Evolutionary conservation across 2,113 vertebrate genomes (phyloP), one percentile per base, ranked within the genome.

Genomic region (Pimephales promelas): DNA sequence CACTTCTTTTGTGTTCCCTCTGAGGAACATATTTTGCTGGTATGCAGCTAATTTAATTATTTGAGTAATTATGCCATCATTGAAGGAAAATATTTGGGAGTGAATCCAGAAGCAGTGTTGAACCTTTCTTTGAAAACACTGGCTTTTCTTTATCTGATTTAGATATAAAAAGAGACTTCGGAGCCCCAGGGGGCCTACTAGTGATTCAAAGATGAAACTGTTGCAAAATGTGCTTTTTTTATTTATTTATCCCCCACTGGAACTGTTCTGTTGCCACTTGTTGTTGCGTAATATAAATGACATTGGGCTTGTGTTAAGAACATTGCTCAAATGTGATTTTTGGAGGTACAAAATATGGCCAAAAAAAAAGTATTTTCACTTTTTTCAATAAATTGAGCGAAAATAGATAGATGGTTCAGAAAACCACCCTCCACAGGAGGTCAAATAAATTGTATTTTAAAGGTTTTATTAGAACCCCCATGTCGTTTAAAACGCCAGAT

Each of bases 11-110:
- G 76, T 68, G 64, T 81, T 86, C 10, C 74, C 59, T 81, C 62
- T 36, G 36, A 75, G 70, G 77, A 81, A 68, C 59, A 81, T 22
- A 66, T 77, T 73, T 45, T 64, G 56, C 34, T 43, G 75, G 70
- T 68, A 66, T 85, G 49, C 59, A 13, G 66, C 59, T 83, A 75
- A 85, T 83, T 85, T 20, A 87, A 83, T 87, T 75, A 85, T 79
- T 61, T 68, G 70, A 81, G 68, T 85, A 75, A 85, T 85, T 85
- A 80, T 80, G 40, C 22, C 36, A 80, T 77, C 73, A 72, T 72
- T 54, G 80, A 82, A 68, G 26, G 26, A 54, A 57, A 24, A 79
- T 79, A 83, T 83, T 75, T 85, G 86, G 83, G 83, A 83, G 68
- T 70, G 75, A 34, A 70, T 85, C 83, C 83, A 87, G 68, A 66